phyloP scores from a whole-genome alignment of 2,888 invertebrate species.

The Monoplex corrugatus region DNA sequence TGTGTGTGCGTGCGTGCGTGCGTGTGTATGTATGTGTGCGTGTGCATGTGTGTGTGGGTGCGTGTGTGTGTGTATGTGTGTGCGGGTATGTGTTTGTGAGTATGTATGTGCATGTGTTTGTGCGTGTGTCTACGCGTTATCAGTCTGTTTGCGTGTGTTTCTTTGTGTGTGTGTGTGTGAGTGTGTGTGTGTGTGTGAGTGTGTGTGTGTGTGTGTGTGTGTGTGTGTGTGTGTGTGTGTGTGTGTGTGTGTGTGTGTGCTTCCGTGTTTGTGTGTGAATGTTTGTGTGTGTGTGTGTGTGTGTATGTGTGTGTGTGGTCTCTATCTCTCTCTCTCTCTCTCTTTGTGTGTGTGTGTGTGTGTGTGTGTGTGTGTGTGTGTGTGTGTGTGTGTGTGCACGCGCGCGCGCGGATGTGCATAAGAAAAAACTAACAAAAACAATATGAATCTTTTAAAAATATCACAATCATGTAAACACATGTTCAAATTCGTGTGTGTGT shows the following conservation, averaged over 20 bases:
- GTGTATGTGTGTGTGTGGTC: background rate
- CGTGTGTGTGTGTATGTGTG: background rate
- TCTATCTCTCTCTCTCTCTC: no score
- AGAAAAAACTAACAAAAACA: no score
- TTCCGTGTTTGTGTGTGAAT: background rate
- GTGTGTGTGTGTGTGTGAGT: background rate
- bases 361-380: no score
- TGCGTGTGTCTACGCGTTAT: background rate
- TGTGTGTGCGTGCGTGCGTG: slow-evolving; percentile 1
- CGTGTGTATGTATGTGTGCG: slow-evolving; percentile 16
- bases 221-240: background rate
- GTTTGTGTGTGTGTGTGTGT: background rate
- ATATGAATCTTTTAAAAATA: no score
- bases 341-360: no score
- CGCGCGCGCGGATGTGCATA: no score
- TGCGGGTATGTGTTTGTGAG: background rate
- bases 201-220: no score
- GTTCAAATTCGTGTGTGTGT: no score
- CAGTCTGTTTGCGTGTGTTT: background rate
- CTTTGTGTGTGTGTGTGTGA: background rate
- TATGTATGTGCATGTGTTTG: background rate
- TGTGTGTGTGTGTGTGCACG: no score
- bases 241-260: background rate
- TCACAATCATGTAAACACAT: no score
- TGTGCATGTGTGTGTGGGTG: slow-evolving; percentile 11